These are phyloP conservation scores for Callyntrura guangdongensis DNA, from an alignment of 2,888 invertebrate species.

Conservation along the genomic window DNA sequence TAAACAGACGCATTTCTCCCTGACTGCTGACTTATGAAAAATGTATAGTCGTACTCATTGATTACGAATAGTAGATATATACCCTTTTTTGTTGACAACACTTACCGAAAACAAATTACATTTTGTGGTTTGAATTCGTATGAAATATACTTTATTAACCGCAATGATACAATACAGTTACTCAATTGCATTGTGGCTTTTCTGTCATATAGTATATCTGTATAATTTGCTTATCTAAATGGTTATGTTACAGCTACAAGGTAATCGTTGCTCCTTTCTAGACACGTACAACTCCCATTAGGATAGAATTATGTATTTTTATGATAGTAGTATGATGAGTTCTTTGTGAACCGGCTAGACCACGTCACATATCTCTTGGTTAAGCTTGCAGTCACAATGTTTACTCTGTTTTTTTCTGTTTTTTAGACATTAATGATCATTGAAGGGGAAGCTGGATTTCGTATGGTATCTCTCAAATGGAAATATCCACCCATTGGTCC, in stretches of 20 bases:
- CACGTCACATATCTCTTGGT: slow-evolving; percentile 2
- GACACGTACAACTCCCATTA: slow-evolving; percentile 48
- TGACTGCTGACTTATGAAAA: too few species aligned
- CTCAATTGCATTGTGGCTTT: slow-evolving; percentile 52
- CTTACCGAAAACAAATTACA: not conserved
- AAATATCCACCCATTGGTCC: slow-evolving; percentile 79
- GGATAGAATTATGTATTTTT: not conserved
- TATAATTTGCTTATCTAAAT: slow-evolving; percentile 11
- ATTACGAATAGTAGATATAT: not conserved
- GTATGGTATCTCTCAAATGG: slow-evolving; percentile 84
- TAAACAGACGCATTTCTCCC: too few species aligned
- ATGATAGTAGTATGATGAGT: not conserved
- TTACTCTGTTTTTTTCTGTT: slow-evolving; percentile 8
- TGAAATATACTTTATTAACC: slow-evolving; percentile 41
- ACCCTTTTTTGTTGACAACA: not conserved
- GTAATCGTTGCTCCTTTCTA: slow-evolving; percentile 5
- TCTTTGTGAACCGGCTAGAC: slow-evolving; percentile 19
- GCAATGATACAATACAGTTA: slow-evolving; percentile 46
- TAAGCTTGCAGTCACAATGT: not conserved
- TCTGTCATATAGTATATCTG: not conserved
- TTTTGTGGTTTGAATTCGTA: slow-evolving; percentile 13
- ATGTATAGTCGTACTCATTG: too few species aligned
- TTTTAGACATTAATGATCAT: slow-evolving; percentile 82
- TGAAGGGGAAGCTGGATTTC: slow-evolving; percentile 83
- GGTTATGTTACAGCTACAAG: slow-evolving; percentile 25